Percentiles rank a stretch among this genome's conserved stretches.
Conservation (phyloP, 2,888 invertebrate genomes). For the Rosalia funebris region DNA sequence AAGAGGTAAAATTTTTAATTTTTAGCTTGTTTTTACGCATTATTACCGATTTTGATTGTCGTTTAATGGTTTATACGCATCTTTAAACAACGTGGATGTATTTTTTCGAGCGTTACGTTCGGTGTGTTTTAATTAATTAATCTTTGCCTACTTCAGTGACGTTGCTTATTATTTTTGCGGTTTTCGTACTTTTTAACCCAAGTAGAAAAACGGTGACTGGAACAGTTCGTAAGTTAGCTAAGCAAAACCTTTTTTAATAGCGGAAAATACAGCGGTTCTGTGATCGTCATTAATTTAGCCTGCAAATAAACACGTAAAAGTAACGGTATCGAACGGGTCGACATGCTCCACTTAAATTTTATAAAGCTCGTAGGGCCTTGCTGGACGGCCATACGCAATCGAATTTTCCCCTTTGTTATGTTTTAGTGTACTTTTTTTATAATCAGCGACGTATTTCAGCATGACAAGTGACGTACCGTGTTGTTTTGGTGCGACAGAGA, state of each 20-base stretch:
- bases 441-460: not conserved
- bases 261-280: not conserved
- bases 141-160: too few relatives aligned
- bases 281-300: slow-evolving; percentile 17
- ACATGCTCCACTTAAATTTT: slow-evolving; percentile 12
- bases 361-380: too few relatives aligned
- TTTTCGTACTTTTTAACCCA: too few relatives aligned
- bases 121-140: too few relatives aligned
- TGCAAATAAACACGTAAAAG: slow-evolving; percentile 1
- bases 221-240: too few relatives aligned
- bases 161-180: not conserved
- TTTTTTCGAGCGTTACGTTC: too few relatives aligned
- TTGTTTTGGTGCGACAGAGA: slow-evolving; percentile 12
- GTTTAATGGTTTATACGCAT: too few relatives aligned
- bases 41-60: too few relatives aligned
- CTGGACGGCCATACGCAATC: not conserved
- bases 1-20: slow-evolving; percentile 66
- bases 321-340: slow-evolving; percentile 9
- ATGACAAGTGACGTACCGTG: slow-evolving; percentile 7
- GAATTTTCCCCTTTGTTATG: not conserved
- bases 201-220: too few relatives aligned
- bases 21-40: too few relatives aligned
- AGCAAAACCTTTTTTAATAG: too few relatives aligned
- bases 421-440: slow-evolving; percentile 7
- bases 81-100: too few relatives aligned